Percentiles rank a stretch among this genome's conserved stretches.
Evolutionary conservation across 2,113 vertebrate species (phyloP).

Genomic region (Erpornis zantholeuca): DNA sequence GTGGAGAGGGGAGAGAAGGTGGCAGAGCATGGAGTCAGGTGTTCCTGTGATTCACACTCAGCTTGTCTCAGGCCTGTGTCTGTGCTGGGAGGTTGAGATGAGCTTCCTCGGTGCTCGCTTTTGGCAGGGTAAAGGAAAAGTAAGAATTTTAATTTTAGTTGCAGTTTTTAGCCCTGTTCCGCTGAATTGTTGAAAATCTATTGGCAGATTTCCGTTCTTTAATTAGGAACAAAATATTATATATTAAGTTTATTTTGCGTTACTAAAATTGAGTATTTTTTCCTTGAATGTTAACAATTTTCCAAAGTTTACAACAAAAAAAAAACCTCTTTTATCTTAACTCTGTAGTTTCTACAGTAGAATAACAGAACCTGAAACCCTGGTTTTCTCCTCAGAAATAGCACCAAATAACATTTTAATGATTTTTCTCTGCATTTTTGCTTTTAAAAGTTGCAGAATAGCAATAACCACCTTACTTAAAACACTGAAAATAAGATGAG

Average conservation of each 20-base stretch:
- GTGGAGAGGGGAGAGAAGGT: background rate
- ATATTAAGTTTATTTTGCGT: background rate
- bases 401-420: background rate
- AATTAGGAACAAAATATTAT: background rate
- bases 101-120: background rate
- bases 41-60: background rate
- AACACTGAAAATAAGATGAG: constrained; percentile 25
- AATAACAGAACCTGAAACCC: background rate
- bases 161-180: background rate
- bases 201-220: background rate
- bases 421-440: background rate
- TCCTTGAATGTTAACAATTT: background rate
- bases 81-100: background rate
- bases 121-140: background rate
- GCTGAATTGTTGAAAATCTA: background rate
- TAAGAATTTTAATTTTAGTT: background rate
- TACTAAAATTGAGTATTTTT: background rate
- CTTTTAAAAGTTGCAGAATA: background rate
- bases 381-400: constrained; percentile 3
- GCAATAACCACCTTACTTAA: constrained; percentile 43
- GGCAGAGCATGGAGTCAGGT: background rate
- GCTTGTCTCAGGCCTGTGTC: background rate
- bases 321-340: background rate
- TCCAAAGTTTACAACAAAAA: background rate
- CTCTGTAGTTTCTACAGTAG: background rate